Conservation (phyloP, 2,797 vertebrate genomes). For the Poeciliopsis paucimaculata region DNA sequence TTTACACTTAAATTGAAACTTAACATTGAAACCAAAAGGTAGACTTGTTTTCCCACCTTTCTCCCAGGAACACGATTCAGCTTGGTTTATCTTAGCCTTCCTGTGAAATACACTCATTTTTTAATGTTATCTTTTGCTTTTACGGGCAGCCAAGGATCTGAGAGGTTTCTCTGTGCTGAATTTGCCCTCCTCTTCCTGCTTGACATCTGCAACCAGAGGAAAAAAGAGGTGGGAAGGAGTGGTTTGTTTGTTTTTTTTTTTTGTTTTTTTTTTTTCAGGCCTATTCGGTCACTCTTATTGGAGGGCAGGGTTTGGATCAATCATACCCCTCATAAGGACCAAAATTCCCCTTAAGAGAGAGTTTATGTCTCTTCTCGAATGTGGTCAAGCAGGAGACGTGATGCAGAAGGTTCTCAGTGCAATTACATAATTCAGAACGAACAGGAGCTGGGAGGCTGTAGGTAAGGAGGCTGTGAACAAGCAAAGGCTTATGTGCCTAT, state of each 20-base stretch:
- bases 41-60: slow-evolving; percentile 45
- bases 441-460: slow-evolving; percentile 14
- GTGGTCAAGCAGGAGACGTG: slow-evolving; percentile 16
- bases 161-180: slow-evolving; percentile 79
- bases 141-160: slow-evolving; percentile 61
- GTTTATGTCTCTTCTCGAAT: slow-evolving; percentile 8
- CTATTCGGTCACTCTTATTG: slow-evolving; percentile 8
- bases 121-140: slow-evolving; percentile 38
- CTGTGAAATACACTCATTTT: slow-evolving; percentile 63
- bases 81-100: slow-evolving; percentile 64
- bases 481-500: slow-evolving; percentile 75
- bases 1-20: slow-evolving; percentile 19
- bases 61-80: slow-evolving; percentile 52
- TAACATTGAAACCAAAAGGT: slow-evolving; percentile 24
- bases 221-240: slow-evolving; percentile 16
- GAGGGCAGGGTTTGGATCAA: slow-evolving; percentile 20
- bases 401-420: slow-evolving; percentile 17
- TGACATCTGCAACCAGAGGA: slow-evolving; percentile 63
- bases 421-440: slow-evolving; percentile 39
- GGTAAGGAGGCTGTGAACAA: slow-evolving; percentile 69
- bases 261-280: slow-evolving; percentile 20
- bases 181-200: slow-evolving; percentile 26
- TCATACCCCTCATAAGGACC: slow-evolving; percentile 20
- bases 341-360: slow-evolving; percentile 2
- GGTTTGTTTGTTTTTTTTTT: slow-evolving; percentile 15